Base-by-base conservation (phyloP, 2,113 vertebrate species). In the Phrynocephalus versicolor region DNA sequence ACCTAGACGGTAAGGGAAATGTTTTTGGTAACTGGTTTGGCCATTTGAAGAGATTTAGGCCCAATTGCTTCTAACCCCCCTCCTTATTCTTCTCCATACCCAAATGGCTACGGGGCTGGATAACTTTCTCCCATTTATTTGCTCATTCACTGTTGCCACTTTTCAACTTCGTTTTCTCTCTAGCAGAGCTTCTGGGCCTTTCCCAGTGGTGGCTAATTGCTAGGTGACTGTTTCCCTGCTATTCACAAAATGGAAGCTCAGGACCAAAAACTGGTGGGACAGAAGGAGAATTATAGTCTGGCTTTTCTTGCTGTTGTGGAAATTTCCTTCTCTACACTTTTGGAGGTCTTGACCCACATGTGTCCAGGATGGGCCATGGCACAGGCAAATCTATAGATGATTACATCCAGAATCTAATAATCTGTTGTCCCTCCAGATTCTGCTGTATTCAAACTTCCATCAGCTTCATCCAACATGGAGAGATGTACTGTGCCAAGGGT, bases 1-100 rank as follows among this genome's bases (percentile, higher is more conserved):
- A 18, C 58, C 30, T 81, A 15, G 69, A 72, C 87, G 41, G 92
- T 93, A 83, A 93, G 13, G 30, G 51, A 72, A 58, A 27, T 39
- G 3, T 64, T 73, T 87, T 72, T 58, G 19, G 18, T 71, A 82
- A 55, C 51, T 35, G 37, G 13, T 82, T 85, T 81, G 60, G 60
- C 70, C 60, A 23, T 62, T 39, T 65, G 70, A 58, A 73, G 14
- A 86, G 35, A 65, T 45, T 58, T n/a, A 73, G 77, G 77, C 57
- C 77, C n/a, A 55, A 41, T 57, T 65, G 45, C 25, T 70, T 57
- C 10, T 30, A 18, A 23, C 64, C 62, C 25, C 64, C 27, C 64
- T 1, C 41, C 45, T 27, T 21, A 9, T 39, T 51, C 55, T 27
- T 72, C 67, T 39, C 25, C 58, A 37, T 14, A 35, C 45, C 35